Evolutionary conservation across 2,888 invertebrate species (phyloP).

Genomic region (Phyllotreta cruciferae): DNA sequence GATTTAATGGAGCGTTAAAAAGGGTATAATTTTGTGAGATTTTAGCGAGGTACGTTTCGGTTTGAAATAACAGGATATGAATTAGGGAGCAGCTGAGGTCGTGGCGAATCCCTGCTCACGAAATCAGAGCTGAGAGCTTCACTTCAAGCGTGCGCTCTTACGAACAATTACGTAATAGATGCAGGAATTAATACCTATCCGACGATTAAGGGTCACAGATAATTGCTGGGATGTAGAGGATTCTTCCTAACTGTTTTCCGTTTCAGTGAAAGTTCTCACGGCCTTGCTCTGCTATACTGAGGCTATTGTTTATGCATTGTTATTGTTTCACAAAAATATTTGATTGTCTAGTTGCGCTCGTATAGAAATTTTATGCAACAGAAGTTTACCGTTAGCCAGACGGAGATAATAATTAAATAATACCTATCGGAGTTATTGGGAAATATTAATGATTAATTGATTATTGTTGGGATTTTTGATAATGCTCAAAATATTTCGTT

Average conservation of each 20-base stretch:
- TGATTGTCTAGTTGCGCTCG: background rate
- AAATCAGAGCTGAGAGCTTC: background rate
- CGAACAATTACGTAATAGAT: conserved; percentile 16
- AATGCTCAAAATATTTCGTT: too few relatives aligned
- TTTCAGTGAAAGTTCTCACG: conserved; percentile 26
- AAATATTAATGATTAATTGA: too few relatives aligned
- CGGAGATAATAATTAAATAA: too few relatives aligned
- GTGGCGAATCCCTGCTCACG: conserved; percentile 10
- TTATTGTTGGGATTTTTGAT: too few relatives aligned
- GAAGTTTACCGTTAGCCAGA: too few relatives aligned
- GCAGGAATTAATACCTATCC: conserved; percentile 20
- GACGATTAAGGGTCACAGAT: conserved; percentile 18
- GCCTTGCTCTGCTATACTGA: conserved; percentile 14
- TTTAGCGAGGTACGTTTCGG: background rate
- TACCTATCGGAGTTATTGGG: too few relatives aligned
- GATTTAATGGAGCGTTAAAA: too few relatives aligned
- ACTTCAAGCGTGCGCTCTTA: conserved; percentile 9
- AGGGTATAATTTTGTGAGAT: background rate
- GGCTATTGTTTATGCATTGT: background rate
- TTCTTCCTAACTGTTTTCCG: conserved; percentile 16
- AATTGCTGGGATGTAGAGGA: conserved; percentile 14
- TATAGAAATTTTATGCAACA: too few relatives aligned
- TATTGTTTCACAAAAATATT: conserved; percentile 2
- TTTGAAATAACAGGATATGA: background rate
- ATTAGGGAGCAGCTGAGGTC: conserved; percentile 8